phyloP scores from a whole-genome alignment of 2,888 invertebrate genomes.

The Drosophila imparisetae region DNA sequence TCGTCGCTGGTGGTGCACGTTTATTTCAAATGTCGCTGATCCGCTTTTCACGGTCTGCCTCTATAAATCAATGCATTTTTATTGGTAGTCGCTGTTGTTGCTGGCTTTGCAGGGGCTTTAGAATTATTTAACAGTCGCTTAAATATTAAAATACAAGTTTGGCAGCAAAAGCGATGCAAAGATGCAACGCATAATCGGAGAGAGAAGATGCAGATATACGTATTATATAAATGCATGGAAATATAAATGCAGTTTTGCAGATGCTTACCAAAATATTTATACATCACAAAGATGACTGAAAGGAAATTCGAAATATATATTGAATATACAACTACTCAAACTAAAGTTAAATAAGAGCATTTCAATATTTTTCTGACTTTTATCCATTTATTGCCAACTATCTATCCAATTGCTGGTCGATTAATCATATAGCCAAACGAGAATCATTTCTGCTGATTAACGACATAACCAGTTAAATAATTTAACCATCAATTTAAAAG shows the following conservation, averaged over 20 bases:
- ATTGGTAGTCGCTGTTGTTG: background rate
- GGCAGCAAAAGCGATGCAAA: background rate
- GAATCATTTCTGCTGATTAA: slow-evolving; percentile 26
- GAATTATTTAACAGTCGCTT: slow-evolving; percentile 23
- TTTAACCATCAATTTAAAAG: slow-evolving; percentile 53
- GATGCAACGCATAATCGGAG: background rate
- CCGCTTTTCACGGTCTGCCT: slow-evolving; percentile 32
- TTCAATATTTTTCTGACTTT: background rate
- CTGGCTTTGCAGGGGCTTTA: slow-evolving; percentile 16
- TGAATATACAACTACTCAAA: background rate
- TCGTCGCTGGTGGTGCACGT: slow-evolving; percentile 33
- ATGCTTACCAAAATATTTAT: background rate
- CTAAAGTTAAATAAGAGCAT: background rate
- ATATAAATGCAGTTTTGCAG: background rate
- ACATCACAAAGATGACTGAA: background rate
- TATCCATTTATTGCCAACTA: background rate
- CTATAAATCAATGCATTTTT: slow-evolving; percentile 35
- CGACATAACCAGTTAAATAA: slow-evolving; percentile 50
- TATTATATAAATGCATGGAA: background rate
- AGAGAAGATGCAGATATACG: background rate
- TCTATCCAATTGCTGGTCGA: background rate
- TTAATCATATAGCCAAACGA: slow-evolving; percentile 14
- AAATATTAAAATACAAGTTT: slow-evolving; percentile 2
- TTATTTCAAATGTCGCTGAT: slow-evolving; percentile 26
- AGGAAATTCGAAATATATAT: background rate